These are phyloP conservation scores for Mormyrus lacerda DNA, from an alignment of 2,113 vertebrate genomes.

Conservation along the genomic window DNA sequence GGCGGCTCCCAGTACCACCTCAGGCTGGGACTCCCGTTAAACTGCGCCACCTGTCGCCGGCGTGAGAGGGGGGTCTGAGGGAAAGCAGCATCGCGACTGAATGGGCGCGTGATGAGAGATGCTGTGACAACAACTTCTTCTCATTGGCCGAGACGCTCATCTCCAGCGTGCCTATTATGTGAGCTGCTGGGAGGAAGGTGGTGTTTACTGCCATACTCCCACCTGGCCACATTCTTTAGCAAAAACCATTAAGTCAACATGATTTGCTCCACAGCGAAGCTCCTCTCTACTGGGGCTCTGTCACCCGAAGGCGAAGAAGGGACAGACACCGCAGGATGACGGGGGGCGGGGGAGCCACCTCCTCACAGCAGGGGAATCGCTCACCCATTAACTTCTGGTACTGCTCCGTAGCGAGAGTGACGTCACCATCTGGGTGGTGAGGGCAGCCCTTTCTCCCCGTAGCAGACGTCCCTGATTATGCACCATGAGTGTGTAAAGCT, in stretches of 20 bases:
- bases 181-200: background rate
- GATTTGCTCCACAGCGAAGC: background rate
- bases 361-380: background rate
- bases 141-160: slow-evolving; percentile 42
- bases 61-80: background rate
- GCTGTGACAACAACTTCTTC: slow-evolving; percentile 16
- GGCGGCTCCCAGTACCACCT: slow-evolving; percentile 28
- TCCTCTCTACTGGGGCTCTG: background rate
- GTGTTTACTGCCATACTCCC: background rate
- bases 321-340: background rate
- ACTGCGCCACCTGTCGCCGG: slow-evolving; percentile 35
- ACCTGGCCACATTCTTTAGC: background rate
- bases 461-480: background rate
- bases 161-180: slow-evolving; percentile 27
- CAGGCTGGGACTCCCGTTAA: slow-evolving; percentile 36
- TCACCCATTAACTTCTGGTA: background rate
- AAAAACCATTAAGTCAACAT: background rate
- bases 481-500: background rate
- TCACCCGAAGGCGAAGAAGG: background rate
- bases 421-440: background rate
- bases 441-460: background rate
- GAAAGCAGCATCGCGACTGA: background rate
- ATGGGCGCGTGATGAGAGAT: slow-evolving; percentile 24
- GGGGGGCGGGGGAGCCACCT: background rate
- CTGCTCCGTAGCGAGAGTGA: background rate